Conservation (phyloP, 2,888 invertebrate species). For the Spisula solida region DNA sequence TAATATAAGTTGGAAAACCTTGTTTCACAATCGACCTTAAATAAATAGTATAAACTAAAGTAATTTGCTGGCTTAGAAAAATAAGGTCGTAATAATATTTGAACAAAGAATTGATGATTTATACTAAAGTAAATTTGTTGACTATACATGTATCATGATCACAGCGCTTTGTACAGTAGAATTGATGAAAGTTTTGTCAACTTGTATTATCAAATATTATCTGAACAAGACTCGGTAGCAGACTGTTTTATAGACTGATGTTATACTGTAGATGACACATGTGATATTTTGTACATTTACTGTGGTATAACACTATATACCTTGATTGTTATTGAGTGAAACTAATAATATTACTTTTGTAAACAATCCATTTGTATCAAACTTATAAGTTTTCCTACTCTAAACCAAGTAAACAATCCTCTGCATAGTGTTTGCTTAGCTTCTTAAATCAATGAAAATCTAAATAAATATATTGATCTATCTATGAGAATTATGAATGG, state of each 20-base stretch:
- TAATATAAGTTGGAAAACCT: no score
- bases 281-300: not conserved
- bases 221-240: not conserved
- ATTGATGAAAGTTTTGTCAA: not conserved
- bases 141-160: no score
- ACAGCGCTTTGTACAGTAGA: no score
- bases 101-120: no score
- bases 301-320: not conserved
- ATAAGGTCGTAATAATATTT: no score
- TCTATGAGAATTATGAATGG: not conserved
- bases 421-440: not conserved
- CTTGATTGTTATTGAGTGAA: not conserved
- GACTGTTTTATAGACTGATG: not conserved
- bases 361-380: slow-evolving; percentile 12
- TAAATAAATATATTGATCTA: not conserved
- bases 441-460: not conserved
- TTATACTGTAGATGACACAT: not conserved
- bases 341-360: not conserved
- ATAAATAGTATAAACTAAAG: no score
- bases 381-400: not conserved
- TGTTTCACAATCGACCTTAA: no score
- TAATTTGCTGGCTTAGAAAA: no score
- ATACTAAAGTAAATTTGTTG: no score
- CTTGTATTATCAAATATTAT: not conserved
- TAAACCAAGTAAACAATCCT: not conserved